These are phyloP conservation scores for Cyphomyrus plagiostoma DNA, from an alignment of 2,113 vertebrate species.

Conservation along the genomic window DNA sequence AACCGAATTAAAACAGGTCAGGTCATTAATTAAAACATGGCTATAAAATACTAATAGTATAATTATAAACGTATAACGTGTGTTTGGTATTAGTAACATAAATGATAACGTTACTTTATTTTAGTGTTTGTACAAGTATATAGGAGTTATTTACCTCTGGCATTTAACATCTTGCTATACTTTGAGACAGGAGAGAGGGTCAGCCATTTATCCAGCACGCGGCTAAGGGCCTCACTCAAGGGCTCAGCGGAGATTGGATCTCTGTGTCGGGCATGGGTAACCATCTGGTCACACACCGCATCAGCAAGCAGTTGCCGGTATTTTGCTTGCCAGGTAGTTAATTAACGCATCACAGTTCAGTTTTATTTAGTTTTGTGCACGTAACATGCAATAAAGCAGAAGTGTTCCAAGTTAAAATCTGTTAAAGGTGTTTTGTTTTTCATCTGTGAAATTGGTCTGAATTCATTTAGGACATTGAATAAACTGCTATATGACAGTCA, in stretches of 20 bases:
- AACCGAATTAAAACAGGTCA: neutral
- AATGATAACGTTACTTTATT: neutral
- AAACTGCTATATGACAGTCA: neutral
- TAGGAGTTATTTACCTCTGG: neutral
- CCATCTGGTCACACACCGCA: neutral
- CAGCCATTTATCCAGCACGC: neutral
- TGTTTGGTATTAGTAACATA: neutral
- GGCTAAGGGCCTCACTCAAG: neutral
- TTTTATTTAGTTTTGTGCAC: neutral
- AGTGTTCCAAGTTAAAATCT: neutral
- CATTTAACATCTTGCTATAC: neutral
- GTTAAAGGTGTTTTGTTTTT: neutral
- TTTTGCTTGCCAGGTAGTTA: neutral
- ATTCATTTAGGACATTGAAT: neutral
- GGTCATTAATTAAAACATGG: neutral
- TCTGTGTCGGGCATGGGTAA: neutral
- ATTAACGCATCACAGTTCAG: neutral
- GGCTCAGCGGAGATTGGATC: neutral
- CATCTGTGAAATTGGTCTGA: neutral
- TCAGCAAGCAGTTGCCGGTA: neutral
- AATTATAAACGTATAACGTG: neutral
- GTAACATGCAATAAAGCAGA: neutral
- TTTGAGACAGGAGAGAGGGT: neutral
- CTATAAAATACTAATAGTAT: neutral
- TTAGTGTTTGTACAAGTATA: neutral